These are phyloP conservation scores for Pterois miles DNA, from an alignment of 2,797 vertebrate species.

Conservation along the genomic window DNA sequence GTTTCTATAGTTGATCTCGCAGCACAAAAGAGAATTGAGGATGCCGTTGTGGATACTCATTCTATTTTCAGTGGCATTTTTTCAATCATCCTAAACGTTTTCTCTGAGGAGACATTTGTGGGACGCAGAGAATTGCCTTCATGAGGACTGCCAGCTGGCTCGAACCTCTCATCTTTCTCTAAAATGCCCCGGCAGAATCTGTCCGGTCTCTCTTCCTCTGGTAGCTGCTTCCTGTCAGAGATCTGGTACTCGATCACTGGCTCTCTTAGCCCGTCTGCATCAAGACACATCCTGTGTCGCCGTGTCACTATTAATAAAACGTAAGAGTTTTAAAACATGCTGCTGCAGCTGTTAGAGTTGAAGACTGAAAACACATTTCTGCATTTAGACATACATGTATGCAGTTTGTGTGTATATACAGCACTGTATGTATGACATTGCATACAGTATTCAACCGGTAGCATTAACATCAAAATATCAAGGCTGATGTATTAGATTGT, in stretches of 20 bases:
- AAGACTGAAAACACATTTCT: neutral
- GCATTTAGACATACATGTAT: neutral
- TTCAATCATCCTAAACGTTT: slow-evolving; percentile 20
- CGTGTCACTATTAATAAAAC: neutral
- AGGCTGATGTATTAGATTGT: neutral
- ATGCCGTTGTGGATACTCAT: slow-evolving; percentile 8
- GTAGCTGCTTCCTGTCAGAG: slow-evolving; percentile 24
- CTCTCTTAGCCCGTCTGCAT: slow-evolving; percentile 11
- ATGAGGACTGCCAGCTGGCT: slow-evolving; percentile 51
- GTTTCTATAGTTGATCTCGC: slow-evolving; percentile 13
- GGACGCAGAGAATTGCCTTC: slow-evolving; percentile 38
- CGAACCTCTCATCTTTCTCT: slow-evolving; percentile 30
- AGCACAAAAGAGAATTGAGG: slow-evolving; percentile 11
- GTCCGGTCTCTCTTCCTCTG: slow-evolving; percentile 16
- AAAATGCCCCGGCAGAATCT: slow-evolving; percentile 42
- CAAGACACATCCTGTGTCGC: neutral
- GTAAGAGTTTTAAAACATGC: neutral
- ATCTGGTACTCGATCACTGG: slow-evolving; percentile 32
- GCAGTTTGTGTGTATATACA: neutral
- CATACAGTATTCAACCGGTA: neutral
- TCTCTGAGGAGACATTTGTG: slow-evolving; percentile 50
- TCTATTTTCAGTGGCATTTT: slow-evolving; percentile 36
- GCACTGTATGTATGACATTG: neutral
- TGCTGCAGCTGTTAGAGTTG: neutral
- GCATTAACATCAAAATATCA: neutral